Evolutionary conservation across 2,113 vertebrate genomes (phyloP), one percentile per base, ranked within the genome.

Genomic region (Columbina picui): DNA sequence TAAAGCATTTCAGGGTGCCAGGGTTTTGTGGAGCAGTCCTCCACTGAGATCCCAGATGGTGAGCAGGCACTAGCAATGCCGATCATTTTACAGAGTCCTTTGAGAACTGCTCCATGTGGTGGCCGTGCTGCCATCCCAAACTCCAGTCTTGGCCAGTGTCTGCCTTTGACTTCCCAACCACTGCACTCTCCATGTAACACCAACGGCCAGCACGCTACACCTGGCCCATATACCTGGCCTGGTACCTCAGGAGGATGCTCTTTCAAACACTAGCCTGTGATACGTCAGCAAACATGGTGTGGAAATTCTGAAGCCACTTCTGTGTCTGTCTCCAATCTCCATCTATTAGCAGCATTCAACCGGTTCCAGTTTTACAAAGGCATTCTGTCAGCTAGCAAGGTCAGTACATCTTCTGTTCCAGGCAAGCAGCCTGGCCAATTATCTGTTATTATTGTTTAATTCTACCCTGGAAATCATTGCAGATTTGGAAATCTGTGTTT

Each of bases 181-280:
- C 49, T 5, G 12, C 7, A 38, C 18, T 13, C 47, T 73, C 43
- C 61, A 25, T 0, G 0, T 25, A 43, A 34, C 26, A 47, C 38
- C 60, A 61, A 5, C 3, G 7, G 12, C 38, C 27, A 6, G 9
- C 22, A 11, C 11, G 19, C 43, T 5, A 1, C 12, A 25, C 21
- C 11, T n/a, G 22, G 47, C 11, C 65, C 36, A 38, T 14, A 14
- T n/a, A n/a, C n/a, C n/a, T n/a, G n/a, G 4, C 12, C 45, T 75
- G 41, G 6, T 55, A 14, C 8, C 45, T 59, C 45, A 38, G 45
- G 57, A 60, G 45, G 45, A 77, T 61, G 63, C 16, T 80, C 14
- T 64, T 64, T 34, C 64, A 50, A 26, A 50, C 5, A 4, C 41
- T 34, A 50, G 17, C 13, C 39, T 41, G 34, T 61, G 84, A 63